Conservation (phyloP, 1,140 invertebrate genomes). For the Glomeris maerens region DNA sequence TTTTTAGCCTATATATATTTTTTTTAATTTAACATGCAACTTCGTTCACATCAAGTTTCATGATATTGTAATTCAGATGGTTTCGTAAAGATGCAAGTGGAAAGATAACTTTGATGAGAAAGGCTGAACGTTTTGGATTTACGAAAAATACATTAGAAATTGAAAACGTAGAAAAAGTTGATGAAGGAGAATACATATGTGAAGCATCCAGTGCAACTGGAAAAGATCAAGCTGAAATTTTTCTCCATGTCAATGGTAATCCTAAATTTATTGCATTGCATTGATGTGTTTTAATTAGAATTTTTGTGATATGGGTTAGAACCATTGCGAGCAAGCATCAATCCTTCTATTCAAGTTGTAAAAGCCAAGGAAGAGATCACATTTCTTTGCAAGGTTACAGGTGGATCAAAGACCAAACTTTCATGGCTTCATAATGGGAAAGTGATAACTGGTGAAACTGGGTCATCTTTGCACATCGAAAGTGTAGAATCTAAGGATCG, state of each 20-base stretch:
- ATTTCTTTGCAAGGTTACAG: conserved; percentile 71
- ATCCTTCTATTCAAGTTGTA: conserved; percentile 69
- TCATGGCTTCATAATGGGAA: conserved; percentile 72
- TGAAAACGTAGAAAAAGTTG: conserved; percentile 18
- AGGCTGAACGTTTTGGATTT: conserved; percentile 17
- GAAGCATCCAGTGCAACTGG: conserved; percentile 29
- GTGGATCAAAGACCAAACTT: conserved; percentile 61
- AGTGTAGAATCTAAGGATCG: conserved; percentile 26
- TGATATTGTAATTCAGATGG: conserved; percentile 8
- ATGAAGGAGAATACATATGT: conserved; percentile 30
- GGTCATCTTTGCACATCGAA: conserved; percentile 13
- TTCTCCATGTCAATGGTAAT: conserved; percentile 29
- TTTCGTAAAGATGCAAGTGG: conserved; percentile 18
- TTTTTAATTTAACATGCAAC: background rate
- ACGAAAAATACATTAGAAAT: conserved; percentile 26
- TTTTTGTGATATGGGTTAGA: conserved; percentile 34
- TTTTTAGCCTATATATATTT: conserved; percentile 6
- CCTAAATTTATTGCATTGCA: conserved; percentile 10
- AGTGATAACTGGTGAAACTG: conserved; percentile 4
- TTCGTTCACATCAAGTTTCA: background rate
- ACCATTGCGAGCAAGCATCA: conserved; percentile 59
- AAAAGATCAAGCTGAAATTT: conserved; percentile 21
- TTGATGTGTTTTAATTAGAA: background rate
- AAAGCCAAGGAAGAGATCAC: conserved; percentile 61
- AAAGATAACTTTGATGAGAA: conserved; percentile 17